Evolutionary conservation across 2,888 invertebrate genomes (phyloP), one percentile per base, ranked within the genome.

Genomic region (Pandemis cinnamomeana): DNA sequence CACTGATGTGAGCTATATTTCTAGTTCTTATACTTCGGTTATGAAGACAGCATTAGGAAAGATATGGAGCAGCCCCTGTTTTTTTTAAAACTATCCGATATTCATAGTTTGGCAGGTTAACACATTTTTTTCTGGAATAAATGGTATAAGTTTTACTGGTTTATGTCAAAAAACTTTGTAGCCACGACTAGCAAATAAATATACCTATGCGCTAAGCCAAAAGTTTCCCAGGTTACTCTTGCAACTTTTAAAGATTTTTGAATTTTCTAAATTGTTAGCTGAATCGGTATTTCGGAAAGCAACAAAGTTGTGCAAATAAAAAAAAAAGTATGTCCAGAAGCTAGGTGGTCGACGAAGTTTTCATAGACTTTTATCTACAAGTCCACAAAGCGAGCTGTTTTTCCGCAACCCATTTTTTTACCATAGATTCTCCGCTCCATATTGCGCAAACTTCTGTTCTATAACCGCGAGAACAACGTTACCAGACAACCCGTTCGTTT

Each of bases 401-500:
- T 11, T 46, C 46, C 53, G 20, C 20, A 6, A 55, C 20, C 55
- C 0, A 20, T 55, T 55, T 55, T 55, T 4, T 20, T n/a, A 51
- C 51, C 51, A 5, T 6, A 51, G 27, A 36, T 4, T 36, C 27
- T 55, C 55, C 15, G 15, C 55, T 55, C 55, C 20, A 20, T n/a
- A 7, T 8, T 15, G n/a, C 36, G 8, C 53, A 36, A 15, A 41
- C 41, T n/a, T 61, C 41, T 42, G 42, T 42, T 36, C 53, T 1
- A 42, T 0, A 41, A 41, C 66, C 53, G 64, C 64, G 27, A 11
- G 51, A 41, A 51, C 51, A 51, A 44, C n/a, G 20, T 53, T 27
- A 67, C 41, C 10, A 53, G 36, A 41, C 48, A 67, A 41, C 67
- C 53, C 36, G 51, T 67, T 48, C 36, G 41, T 51, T 51, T n/a